These are phyloP conservation scores for Pangasianodon hypophthalmus DNA, from an alignment of 2,113 vertebrate species.

Conservation along the genomic window DNA sequence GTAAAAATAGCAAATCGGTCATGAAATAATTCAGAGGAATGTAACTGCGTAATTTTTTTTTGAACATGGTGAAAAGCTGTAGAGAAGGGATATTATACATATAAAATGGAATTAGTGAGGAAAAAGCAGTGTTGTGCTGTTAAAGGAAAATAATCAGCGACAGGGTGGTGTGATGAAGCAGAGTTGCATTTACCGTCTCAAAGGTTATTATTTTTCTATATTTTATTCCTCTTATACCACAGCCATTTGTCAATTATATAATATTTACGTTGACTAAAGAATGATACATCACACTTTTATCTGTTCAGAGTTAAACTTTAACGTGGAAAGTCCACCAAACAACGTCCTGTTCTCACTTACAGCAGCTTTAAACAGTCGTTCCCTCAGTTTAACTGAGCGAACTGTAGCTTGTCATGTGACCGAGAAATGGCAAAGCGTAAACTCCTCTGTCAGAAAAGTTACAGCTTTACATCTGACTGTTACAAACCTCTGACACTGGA, in stretches of 20 bases:
- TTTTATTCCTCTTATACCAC: neutral
- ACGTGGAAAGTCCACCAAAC: too few relatives aligned
- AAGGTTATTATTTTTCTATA: neutral
- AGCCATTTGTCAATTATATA: neutral
- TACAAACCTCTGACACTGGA: too few relatives aligned
- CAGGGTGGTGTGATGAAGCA: neutral
- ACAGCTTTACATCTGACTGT: too few relatives aligned
- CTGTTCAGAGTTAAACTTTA: neutral
- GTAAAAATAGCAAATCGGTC: slow-evolving; percentile 6
- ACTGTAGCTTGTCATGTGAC: too few relatives aligned
- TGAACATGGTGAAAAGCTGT: neutral
- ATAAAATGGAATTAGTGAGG: too few relatives aligned
- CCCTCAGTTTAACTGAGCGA: too few relatives aligned
- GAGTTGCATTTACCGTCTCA: neutral
- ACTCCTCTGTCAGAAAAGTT: too few relatives aligned
- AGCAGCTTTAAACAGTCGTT: too few relatives aligned
- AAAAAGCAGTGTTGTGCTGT: neutral
- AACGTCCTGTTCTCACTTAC: neutral
- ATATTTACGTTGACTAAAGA: neutral
- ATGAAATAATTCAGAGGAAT: neutral
- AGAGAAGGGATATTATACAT: neutral
- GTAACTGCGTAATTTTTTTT: neutral
- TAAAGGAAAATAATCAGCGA: neutral
- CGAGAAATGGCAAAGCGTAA: too few relatives aligned
- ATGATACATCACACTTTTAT: neutral